Conservation (phyloP, 1,140 invertebrate species). For the Drosophila bocqueti region DNA sequence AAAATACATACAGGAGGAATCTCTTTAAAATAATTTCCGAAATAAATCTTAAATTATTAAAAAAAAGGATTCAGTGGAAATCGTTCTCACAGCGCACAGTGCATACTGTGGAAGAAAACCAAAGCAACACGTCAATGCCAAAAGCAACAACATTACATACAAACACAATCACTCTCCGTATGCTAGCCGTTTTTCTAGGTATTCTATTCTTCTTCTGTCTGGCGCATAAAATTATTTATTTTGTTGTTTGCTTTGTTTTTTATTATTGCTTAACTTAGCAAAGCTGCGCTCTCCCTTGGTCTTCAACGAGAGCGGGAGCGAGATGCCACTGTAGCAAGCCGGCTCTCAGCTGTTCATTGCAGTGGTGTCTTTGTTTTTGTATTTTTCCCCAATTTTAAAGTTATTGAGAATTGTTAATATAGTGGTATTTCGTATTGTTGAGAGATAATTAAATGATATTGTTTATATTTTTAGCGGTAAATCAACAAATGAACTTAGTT, state of each 20-base stretch:
- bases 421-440: background rate
- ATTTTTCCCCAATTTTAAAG: background rate
- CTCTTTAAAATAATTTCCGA: background rate
- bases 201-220: conserved; percentile 50
- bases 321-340: conserved; percentile 6
- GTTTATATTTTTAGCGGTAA: background rate
- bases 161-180: conserved; percentile 33
- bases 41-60: background rate
- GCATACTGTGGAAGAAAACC: conserved; percentile 6
- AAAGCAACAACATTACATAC: conserved; percentile 24
- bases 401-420: conserved; percentile 1
- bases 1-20: background rate
- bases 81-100: background rate
- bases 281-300: conserved; percentile 8
- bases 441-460: background rate
- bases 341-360: conserved; percentile 33
- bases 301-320: conserved; percentile 1
- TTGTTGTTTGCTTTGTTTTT: conserved; percentile 25
- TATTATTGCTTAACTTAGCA: conserved; percentile 20
- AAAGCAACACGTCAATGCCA: conserved; percentile 40
- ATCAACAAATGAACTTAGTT: background rate
- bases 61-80: background rate
- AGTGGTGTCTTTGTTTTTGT: background rate
- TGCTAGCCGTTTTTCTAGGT: conserved; percentile 56
- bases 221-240: conserved; percentile 65